Conservation (phyloP, 2,888 invertebrate genomes). For the Scaptodrosophila latifasciaeformis region DNA sequence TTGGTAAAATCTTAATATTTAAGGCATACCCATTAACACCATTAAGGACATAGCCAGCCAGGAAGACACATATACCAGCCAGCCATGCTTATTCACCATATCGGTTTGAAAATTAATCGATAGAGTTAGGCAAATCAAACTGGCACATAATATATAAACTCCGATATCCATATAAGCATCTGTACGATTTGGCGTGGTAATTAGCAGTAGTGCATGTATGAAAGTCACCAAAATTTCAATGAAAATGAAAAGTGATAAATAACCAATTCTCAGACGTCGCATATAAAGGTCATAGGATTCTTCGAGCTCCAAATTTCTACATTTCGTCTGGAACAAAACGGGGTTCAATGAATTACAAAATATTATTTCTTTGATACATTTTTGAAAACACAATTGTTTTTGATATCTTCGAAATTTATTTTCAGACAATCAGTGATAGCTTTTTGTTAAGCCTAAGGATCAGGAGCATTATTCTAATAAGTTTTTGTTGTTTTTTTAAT, state of each 20-base stretch:
- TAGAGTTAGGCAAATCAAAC: conserved; percentile 71
- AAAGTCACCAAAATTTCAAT: conserved; percentile 81
- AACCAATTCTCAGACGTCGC: conserved; percentile 85
- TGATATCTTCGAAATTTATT: too few relatives aligned
- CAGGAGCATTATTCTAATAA: too few relatives aligned
- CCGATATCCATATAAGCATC: conserved; percentile 71
- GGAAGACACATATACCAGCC: conserved; percentile 74
- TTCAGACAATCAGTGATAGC: too few relatives aligned
- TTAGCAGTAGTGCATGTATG: conserved; percentile 79
- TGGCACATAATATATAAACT: conserved; percentile 64
- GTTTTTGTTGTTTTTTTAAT: too few relatives aligned
- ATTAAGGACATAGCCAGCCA: conserved; percentile 76
- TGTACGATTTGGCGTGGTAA: conserved; percentile 75
- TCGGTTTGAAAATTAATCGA: conserved; percentile 71
- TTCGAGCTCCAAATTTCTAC: conserved; percentile 84
- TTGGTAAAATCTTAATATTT: background rate
- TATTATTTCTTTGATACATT: too few relatives aligned
- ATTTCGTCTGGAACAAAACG: conserved; percentile 80
- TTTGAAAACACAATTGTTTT: too few relatives aligned
- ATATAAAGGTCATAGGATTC: conserved; percentile 85
- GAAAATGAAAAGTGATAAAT: conserved; percentile 84
- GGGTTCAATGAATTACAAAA: too few relatives aligned
- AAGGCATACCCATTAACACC: conserved; percentile 76
- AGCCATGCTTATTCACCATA: conserved; percentile 71
- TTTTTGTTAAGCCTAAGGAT: too few relatives aligned